phyloP scores from a whole-genome alignment of 1,140 invertebrate species.

The Periplaneta americana region DNA sequence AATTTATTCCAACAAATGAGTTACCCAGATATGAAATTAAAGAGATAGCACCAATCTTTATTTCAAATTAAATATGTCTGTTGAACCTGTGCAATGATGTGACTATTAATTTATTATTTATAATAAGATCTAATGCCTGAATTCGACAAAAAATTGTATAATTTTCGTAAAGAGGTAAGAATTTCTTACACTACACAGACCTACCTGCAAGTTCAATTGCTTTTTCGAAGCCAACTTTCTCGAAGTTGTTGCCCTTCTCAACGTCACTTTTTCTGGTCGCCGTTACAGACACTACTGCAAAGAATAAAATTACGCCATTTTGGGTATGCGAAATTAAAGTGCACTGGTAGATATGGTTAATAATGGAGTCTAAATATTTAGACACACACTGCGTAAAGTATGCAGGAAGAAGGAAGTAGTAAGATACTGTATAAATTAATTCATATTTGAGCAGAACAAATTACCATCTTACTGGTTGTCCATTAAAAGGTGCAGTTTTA shows the following conservation, averaged over 20 bases:
- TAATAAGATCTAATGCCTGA: not conserved
- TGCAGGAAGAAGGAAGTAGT: too few relatives aligned
- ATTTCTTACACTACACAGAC: slow-evolving; percentile 17
- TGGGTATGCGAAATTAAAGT: too few relatives aligned
- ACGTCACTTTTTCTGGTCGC: slow-evolving; percentile 28
- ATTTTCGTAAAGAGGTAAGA: not conserved
- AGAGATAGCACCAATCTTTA: not conserved
- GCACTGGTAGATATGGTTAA: too few relatives aligned
- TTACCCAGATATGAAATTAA: not conserved
- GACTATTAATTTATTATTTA: not conserved
- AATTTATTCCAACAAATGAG: not conserved
- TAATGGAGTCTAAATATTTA: too few relatives aligned
- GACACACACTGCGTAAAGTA: too few relatives aligned
- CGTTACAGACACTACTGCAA: slow-evolving; percentile 3
- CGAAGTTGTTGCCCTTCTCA: slow-evolving; percentile 24
- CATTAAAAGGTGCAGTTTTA: too few relatives aligned
- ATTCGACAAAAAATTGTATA: not conserved
- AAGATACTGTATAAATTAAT: too few relatives aligned
- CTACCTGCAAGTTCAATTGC: slow-evolving; percentile 72
- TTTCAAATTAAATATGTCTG: not conserved
- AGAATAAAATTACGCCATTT: not conserved
- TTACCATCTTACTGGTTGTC: too few relatives aligned
- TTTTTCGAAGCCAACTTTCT: slow-evolving; percentile 75
- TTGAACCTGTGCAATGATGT: not conserved
- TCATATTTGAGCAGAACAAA: too few relatives aligned